phyloP scores from a whole-genome alignment of 2,797 vertebrate species.

The Knipowitschia caucasica region DNA sequence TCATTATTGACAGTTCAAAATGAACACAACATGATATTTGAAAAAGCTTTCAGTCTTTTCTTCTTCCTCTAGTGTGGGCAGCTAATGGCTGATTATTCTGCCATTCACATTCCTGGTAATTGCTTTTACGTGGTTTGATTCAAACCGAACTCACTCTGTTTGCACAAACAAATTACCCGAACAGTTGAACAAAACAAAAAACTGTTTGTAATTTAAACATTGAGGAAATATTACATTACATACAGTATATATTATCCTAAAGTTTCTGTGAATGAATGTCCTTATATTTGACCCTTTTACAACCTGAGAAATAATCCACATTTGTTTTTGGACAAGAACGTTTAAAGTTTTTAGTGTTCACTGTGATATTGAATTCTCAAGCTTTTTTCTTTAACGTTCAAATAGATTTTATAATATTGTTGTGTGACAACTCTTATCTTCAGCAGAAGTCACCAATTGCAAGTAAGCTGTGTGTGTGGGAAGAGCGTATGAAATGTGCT shows the following conservation, averaged over 20 bases:
- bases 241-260: background rate
- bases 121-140: slow-evolving; percentile 17
- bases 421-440: no score
- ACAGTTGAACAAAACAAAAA: background rate
- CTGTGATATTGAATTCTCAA: no score
- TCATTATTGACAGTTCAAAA: slow-evolving; percentile 19
- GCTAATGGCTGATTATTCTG: slow-evolving; percentile 14
- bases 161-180: background rate
- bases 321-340: no score
- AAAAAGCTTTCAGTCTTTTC: slow-evolving; percentile 33
- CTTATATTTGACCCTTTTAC: no score
- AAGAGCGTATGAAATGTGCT: slow-evolving; percentile 47
- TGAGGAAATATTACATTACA: background rate
- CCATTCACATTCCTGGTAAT: background rate
- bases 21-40: slow-evolving; percentile 27
- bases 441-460: slow-evolving; percentile 16
- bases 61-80: slow-evolving; percentile 30
- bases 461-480: slow-evolving; percentile 33
- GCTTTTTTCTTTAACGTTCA: no score
- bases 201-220: background rate
- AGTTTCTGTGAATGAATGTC: no score
- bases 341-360: no score
- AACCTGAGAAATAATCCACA: no score
- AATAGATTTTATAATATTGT: no score
- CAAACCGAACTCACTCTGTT: background rate